These are phyloP conservation scores for Elysia crispata DNA, from an alignment of 2,888 invertebrate genomes.

Conservation along the genomic window DNA sequence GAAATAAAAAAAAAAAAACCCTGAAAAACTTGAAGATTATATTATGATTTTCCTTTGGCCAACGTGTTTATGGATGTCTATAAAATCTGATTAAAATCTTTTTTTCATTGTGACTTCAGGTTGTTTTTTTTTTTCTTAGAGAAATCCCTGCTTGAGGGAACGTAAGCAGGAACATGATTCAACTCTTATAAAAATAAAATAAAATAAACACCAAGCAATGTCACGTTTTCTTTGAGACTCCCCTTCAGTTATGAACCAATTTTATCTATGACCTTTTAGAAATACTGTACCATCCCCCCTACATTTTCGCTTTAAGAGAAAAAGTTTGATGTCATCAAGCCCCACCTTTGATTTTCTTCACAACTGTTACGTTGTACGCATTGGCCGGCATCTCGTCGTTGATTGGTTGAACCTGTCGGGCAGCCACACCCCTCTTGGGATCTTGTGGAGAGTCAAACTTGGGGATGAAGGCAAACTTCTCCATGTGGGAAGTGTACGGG, in stretches of 20 bases:
- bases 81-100: not conserved
- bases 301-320: not conserved
- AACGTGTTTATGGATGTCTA: not conserved
- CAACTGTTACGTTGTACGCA: slow-evolving; percentile 66
- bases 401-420: slow-evolving; percentile 66
- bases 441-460: slow-evolving; percentile 73
- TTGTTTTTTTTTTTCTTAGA: no score
- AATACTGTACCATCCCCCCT: no score
- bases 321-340: not conserved
- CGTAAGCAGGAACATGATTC: no score
- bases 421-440: slow-evolving; percentile 70
- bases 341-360: slow-evolving; percentile 73
- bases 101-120: not conserved
- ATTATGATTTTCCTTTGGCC: no score
- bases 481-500: slow-evolving; percentile 73
- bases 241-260: no score
- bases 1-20: not conserved
- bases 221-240: no score
- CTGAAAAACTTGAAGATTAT: not conserved
- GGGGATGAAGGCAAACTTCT: slow-evolving; percentile 71
- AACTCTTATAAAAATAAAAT: no score
- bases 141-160: no score
- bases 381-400: slow-evolving; percentile 73
- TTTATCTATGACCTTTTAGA: no score
- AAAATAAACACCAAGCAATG: no score